Evolutionary conservation across 1,140 invertebrate genomes (phyloP), one percentile per base, ranked within the genome.

Genomic region (Phymastichus coffea): DNA sequence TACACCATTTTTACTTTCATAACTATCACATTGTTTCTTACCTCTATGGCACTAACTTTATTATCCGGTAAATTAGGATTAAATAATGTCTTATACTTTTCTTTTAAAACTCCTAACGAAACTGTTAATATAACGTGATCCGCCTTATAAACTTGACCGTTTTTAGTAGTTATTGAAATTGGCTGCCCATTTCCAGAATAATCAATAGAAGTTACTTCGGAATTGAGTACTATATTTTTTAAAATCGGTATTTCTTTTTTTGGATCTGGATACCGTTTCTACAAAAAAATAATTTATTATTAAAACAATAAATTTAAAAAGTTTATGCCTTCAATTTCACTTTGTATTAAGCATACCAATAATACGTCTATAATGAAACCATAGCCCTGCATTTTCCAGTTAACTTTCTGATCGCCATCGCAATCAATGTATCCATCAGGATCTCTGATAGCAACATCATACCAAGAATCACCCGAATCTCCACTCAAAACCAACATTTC

Each of bases 361-460:
- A 87, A 67, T 22, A 86, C 48, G 46, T 82, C 73, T 6, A 88
- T 71, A 57, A 87, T 74, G 9, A 71, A 83, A 15, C 72, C 76
- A 66, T 83, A 88, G 15, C 85, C 86, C 49, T 79, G 77, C 57
- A 79, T 66, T 41, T 83, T 85, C 87, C 87, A 88, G 64, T 83
- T 82, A 2, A 85, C 71, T 20, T 79, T 44, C 2, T 69, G 65
- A 66, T 87, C 80, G 1, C 86, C 86, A 30, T 82, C 78, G 64
- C 82, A 85, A 0, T 76, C 67, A 70, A 74, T 65, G 67, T 84
- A 85, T 12, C 35, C 20, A 1, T 70, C 43, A 14, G 78, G 70
- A 2, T 79, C 81, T 14, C 58, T 68, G 0, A 79, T 76, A 1
- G 84, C 83, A 4, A 84, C 73, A 26, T 87, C 80, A 64, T 78